Conservation (phyloP, 2,888 invertebrate genomes). For the Platycnemis pennipes region DNA sequence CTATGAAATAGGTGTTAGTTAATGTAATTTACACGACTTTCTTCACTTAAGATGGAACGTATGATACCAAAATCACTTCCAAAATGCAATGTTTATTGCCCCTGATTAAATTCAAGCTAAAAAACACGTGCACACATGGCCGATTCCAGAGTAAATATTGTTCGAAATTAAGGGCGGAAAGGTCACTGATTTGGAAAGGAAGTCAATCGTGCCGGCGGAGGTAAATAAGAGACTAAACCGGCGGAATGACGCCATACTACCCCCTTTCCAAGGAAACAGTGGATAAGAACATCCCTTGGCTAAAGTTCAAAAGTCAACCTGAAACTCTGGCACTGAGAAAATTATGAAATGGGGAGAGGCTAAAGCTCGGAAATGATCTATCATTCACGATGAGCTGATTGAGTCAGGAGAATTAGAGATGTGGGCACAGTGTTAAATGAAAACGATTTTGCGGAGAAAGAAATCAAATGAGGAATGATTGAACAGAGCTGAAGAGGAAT, state of each 20-base stretch:
- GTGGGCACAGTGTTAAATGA: background rate
- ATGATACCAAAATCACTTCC: too few species aligned
- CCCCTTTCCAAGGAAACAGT: background rate
- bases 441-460: background rate
- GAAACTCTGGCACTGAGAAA: background rate
- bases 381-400: background rate
- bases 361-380: background rate
- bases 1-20: too few species aligned
- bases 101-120: too few species aligned
- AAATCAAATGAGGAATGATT: conserved; percentile 26
- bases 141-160: too few species aligned
- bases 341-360: background rate
- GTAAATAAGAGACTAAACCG: background rate
- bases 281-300: background rate
- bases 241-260: background rate
- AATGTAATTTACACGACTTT: too few species aligned
- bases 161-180: too few species aligned
- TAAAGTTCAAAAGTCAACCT: background rate
- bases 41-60: too few species aligned
- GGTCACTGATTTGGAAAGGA: too few species aligned
- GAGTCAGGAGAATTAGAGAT: background rate
- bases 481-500: background rate
- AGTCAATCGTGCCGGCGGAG: background rate
- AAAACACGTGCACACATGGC: too few species aligned
- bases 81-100: too few species aligned